Evolutionary conservation across 2,797 vertebrate species (phyloP), one percentile per base, ranked within the genome.

Genomic region (Typhlichthys eigenmanni): DNA sequence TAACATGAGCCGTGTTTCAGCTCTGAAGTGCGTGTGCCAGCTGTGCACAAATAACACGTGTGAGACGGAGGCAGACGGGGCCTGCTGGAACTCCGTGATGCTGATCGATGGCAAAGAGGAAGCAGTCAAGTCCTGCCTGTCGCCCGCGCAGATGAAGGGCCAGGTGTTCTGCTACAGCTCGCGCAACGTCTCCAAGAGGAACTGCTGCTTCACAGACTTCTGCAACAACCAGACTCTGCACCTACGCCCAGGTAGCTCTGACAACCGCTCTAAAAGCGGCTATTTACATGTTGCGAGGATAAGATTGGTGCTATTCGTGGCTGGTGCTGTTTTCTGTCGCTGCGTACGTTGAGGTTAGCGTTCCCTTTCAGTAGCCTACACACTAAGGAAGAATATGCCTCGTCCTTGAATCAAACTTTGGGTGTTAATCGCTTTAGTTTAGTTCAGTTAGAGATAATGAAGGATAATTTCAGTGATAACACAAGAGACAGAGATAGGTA

Each of bases 181-280:
- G 74, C 93, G 91, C 78, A 96, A 96, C 11, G 83, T 98, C 74
- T 96, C 95, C 38, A 95, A 92, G 85, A 96, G 94, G 0, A 95
- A 93, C 85, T 99, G 97, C 92, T 99, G 97, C 92, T 96, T 95
- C 82, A 98, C 95, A 0, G 95, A 98, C 86, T 99, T 96, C 92
- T 99, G 97, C 91, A 99, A 99, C 91, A 98, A 96, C 19, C 90
- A 95, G 88, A 97, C 95, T 0, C 91, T 98, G 17, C 95, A 90
- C 64, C 90, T 98, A 59, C 87, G 93, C 1, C 48, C 91, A 75
- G 94, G 97, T 98, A 88, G 80, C 5, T 7, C 3, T 47, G 47
- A 47, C 47, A 32, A 11, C 24, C 13, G 14, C 48, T 4, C 3
- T 12, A 19, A 11, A 56, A 32, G 16, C 1, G n/a, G n/a, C 1